Evolutionary conservation across 2,113 vertebrate genomes (phyloP).

Genomic region (Strix uralensis): DNA sequence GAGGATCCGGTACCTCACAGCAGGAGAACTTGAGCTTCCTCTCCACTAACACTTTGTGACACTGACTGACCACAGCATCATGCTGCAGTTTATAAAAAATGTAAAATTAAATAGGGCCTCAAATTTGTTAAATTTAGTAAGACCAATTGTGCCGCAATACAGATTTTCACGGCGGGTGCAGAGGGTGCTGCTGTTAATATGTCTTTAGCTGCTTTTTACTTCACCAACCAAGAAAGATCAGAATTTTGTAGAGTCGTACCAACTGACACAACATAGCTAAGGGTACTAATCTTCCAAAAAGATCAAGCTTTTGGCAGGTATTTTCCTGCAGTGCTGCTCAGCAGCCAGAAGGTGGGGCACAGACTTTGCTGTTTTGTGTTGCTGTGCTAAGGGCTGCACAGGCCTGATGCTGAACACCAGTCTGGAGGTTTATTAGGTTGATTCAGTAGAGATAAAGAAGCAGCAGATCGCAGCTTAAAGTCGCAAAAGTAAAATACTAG

Average conservation of each 20-base stretch:
- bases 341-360: conserved; percentile 56
- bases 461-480: background rate
- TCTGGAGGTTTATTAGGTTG: fast-evolving
- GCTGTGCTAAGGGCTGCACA: fast-evolving
- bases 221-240: background rate
- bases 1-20: background rate
- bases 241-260: background rate
- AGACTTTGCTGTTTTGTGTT: background rate
- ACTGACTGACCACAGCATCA: background rate
- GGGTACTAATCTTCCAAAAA: fast-evolving
- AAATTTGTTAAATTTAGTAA: background rate
- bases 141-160: background rate
- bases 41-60: background rate
- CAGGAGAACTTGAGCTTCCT: background rate
- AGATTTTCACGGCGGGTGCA: background rate
- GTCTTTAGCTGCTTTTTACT: background rate
- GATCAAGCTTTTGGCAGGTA: fast-evolving
- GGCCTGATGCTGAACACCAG: fast-evolving
- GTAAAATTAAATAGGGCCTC: background rate
- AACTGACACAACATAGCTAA: fast-evolving
- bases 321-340: background rate
- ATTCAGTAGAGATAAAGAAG: background rate
- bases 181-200: background rate
- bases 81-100: fast-evolving
- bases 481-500: background rate